These are phyloP conservation scores for Homarus americanus DNA, from an alignment of 1,140 invertebrate genomes.

Conservation along the genomic window DNA sequence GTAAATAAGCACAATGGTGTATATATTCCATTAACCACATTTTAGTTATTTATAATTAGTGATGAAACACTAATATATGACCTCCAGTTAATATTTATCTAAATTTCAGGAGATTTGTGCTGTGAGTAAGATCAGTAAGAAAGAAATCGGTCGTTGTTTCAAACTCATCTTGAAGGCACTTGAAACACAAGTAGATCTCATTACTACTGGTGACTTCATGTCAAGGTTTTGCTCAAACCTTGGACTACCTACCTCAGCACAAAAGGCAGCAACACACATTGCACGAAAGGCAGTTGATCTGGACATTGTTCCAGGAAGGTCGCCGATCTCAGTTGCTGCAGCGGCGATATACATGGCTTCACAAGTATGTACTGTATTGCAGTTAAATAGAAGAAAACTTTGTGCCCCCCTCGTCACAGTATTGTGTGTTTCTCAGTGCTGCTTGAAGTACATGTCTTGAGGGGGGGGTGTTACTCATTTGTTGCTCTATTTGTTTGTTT, in stretches of 20 bases:
- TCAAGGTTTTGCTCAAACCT: conserved; percentile 93
- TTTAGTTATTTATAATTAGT: no score
- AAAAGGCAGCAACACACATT: conserved; percentile 97
- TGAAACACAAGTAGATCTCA: conserved; percentile 96
- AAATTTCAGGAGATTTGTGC: conserved; percentile 92
- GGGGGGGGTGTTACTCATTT: no score
- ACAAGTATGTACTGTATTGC: conserved; percentile 84
- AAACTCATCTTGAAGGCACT: conserved; percentile 95
- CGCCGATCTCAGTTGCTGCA: conserved; percentile 98
- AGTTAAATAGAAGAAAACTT: no score
- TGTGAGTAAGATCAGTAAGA: conserved; percentile 98
- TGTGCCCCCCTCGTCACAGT: no score
- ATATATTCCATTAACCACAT: no score
- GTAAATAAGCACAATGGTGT: no score
- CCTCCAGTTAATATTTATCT: conserved; percentile 22
- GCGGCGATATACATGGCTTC: conserved; percentile 99
- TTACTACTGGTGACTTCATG: conserved; percentile 99
- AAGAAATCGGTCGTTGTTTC: conserved; percentile 98
- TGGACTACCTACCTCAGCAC: conserved; percentile 92
- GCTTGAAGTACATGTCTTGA: no score
- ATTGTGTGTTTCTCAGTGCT: no score
- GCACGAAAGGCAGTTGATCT: conserved; percentile 97
- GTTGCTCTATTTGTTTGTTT: no score
- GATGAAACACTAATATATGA: no score
- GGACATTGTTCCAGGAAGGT: conserved; percentile 98